phyloP scores from a whole-genome alignment of 2,888 invertebrate genomes.

The Entomobrya proxima region DNA sequence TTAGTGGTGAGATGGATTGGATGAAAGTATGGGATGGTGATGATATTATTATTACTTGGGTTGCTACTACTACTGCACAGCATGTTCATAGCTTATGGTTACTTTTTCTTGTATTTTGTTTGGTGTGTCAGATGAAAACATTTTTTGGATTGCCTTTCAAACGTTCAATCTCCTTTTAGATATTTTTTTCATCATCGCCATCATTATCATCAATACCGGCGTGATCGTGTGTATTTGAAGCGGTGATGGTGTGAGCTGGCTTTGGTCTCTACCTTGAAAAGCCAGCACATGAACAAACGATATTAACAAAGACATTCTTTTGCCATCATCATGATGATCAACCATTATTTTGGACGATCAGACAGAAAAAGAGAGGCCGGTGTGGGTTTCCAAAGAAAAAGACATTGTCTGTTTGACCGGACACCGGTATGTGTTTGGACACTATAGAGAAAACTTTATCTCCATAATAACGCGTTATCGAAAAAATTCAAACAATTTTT shows the following conservation, averaged over 20 bases:
- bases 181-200: not conserved
- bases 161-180: conserved; percentile 19
- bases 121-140: not conserved
- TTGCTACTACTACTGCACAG: not conserved
- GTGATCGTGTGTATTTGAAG: not conserved
- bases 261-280: not conserved
- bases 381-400: conserved; percentile 12
- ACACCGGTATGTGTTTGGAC: not conserved
- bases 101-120: not conserved
- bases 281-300: too few relatives aligned
- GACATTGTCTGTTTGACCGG: not conserved
- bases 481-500: conserved; percentile 30
- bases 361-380: not conserved
- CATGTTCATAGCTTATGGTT: conserved; percentile 14
- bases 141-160: conserved; percentile 3
- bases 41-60: conserved; percentile 16
- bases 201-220: not conserved
- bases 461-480: not conserved
- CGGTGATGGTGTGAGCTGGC: not conserved
- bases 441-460: not conserved
- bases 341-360: not conserved
- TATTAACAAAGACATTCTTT: conserved; percentile 56
- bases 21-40: conserved; percentile 11
- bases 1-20: not conserved
- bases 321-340: conserved; percentile 6